Base-by-base conservation (phyloP, 2,888 invertebrate species). In the Dorcus parallelipipedus region DNA sequence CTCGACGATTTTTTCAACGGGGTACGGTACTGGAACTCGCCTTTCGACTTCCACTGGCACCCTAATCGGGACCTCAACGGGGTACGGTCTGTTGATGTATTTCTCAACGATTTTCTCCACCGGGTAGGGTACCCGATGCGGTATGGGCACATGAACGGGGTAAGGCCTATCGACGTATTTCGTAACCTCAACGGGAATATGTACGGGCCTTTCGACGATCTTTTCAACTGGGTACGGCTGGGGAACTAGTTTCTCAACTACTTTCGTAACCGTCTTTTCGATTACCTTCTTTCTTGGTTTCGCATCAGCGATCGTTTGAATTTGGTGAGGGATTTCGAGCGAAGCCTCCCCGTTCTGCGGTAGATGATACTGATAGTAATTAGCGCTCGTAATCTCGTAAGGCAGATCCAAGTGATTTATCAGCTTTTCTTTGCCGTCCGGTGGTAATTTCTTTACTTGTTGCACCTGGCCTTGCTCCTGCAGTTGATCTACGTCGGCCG, bases 1-100 rank as follows among this genome's bases (percentile, higher is more conserved):
- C 62, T 86, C 86, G 0, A 88, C 81, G 38, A 87, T 78, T 54
- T 82, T 84, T 61, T 81, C 79, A 0, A 83, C 80, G 0, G 79
- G 83, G 69, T 83, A 82, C 0, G 84, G 84, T 3, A 83, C 67
- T 14, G 64, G 67, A 26, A 75, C 63, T 57, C 49, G 51, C 14
- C 26, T 52, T 73, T 69, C 65, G n/a, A 72, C 63, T 5, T 63
- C 51, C 9, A 66, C 62, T 9, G 63, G 62, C 26, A 63, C 53
- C 43, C 56, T 56, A 4, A 59, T 52, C 6, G 60, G 60, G 38
- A 83, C 78, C 33, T 80, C 79, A 1, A 84, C 81, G 0, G 83
- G 74, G 62, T 78, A 74, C 0, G 78, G 76, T 45, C 58, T 52
- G 42, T 61, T 47, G 23, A 64, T 50, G 9, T 60, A 83, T 66